Evolutionary conservation across 2,797 vertebrate genomes (phyloP), one percentile per base, ranked within the genome.

Genomic region (Alosa sapidissima): DNA sequence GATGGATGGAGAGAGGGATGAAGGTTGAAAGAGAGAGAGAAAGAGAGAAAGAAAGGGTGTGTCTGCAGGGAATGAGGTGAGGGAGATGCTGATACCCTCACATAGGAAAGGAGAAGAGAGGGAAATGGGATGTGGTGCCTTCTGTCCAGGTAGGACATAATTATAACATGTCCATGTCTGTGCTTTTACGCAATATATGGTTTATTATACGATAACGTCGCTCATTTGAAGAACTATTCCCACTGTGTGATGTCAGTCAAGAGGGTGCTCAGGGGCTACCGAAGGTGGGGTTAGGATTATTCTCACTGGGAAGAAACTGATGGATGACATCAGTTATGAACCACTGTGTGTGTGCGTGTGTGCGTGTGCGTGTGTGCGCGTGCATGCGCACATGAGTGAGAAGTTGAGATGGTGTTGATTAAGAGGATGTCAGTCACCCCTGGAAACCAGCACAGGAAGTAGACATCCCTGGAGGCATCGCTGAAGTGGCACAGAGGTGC

Each of bases 331-430:
- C 72, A 47, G 72, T 47, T 21, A 21, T 28, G 72, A 21, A 19
- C 41, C 1, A 33, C 85, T 41, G 1, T 41, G 41, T 41, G 55
- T 62, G 82, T 55, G 84, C 81, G 19, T 82, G 78, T 41, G 41
- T 41, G 41, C 4, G 84, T 36, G 21, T 65, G 81, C 62, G 84
- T 82, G 54, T 81, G 82, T 55, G 81, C 33, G 55, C 55, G 82
- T 51, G 84, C 81, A 19, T 81, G 78, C 13, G 28, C 36, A 3
- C 7, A 16, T 47, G 81, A n/a, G 19, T 45, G 54, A 86, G 86
- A 84, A 89, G 89, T 92, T 91, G 89, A 85, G 87, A 86, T 90
- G 90, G 94, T 94, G 93, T 94, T 94, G 92, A 94, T 95, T 93
- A 87, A 88, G 88, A 92, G 91, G 93, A 88, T 87, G 85, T 84